Evolutionary conservation across 2,797 vertebrate species (phyloP), one percentile per base, ranked within the genome.

Genomic region (Enteromius radiatus): DNA sequence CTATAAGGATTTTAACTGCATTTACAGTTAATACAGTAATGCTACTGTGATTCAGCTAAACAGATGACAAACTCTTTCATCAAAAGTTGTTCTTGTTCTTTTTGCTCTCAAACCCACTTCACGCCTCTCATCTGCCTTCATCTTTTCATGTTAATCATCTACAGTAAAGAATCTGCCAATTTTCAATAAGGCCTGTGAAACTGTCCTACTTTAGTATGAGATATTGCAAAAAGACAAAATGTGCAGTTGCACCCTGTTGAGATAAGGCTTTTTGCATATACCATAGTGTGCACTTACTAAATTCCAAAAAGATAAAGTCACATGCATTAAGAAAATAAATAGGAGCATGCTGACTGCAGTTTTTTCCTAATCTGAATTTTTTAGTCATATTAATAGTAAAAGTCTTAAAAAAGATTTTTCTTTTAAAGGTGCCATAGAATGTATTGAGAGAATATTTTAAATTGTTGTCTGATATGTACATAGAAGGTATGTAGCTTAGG

Each of bases 61-160:
- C 14, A 61, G 67, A 80, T 33, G 67, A n/a, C 65, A 56, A n/a
- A 17, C 63, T 26, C 41, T 59, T 68, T 71, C 15, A 65, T 15
- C 43, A 17, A 26, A 26, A 45, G 38, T 33, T 63, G 3, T n/a
- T 2, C 38, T 33, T 3, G 4, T 61, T 47, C 3, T 49, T 81
- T 64, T 14, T 26, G 14, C 1, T 70, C 73, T 41, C 33, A 59
- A 26, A 64, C 10, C 52, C 54, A 43, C 38, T 76, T 76, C 56
- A 45, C 36, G 2, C 75, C 38, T 76, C 54, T 61, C 69, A 49
- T 49, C 56, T 47, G 41, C 69, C n/a, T 64, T 73, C 8, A 49
- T 63, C 47, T 80, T 15, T 45, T 59, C 15, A 21, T 74, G n/a
- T 64, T 81, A 59, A 43, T 59, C 73, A 59, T 52, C 41, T 81